phyloP scores from a whole-genome alignment of 2,113 vertebrate genomes.

The Pipra filicauda region DNA sequence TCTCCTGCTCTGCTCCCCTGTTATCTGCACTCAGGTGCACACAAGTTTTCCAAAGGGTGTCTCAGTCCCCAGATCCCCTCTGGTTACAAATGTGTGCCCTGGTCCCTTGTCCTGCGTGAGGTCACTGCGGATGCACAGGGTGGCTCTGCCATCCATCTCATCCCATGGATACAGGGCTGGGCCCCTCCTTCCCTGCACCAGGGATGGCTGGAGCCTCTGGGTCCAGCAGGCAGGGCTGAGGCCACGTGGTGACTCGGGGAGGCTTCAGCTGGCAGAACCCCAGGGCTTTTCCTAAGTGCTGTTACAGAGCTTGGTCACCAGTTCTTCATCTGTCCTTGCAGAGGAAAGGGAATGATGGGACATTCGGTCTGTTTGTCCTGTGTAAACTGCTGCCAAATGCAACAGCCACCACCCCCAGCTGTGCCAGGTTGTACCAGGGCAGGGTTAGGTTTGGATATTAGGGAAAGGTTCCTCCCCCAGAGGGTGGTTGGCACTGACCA shows the following conservation, averaged over 20 bases:
- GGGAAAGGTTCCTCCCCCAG: background rate
- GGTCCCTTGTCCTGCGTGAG: accelerated
- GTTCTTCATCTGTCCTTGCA: accelerated
- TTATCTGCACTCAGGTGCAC: background rate
- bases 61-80: background rate
- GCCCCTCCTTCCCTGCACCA: background rate
- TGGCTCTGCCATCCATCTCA: background rate
- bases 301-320: accelerated
- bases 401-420: background rate
- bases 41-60: background rate
- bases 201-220: background rate
- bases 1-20: background rate
- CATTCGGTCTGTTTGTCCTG: background rate
- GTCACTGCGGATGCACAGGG: background rate
- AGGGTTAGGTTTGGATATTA: accelerated
- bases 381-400: background rate
- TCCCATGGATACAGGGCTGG: accelerated
- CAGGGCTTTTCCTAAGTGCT: background rate
- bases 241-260: accelerated
- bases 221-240: background rate
- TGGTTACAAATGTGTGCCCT: accelerated
- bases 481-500: background rate
- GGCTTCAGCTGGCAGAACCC: background rate
- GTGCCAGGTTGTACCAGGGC: background rate
- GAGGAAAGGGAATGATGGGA: accelerated